These are phyloP conservation scores for Murina feae DNA, from an alignment of 2,113 vertebrate genomes.

Conservation along the genomic window DNA sequence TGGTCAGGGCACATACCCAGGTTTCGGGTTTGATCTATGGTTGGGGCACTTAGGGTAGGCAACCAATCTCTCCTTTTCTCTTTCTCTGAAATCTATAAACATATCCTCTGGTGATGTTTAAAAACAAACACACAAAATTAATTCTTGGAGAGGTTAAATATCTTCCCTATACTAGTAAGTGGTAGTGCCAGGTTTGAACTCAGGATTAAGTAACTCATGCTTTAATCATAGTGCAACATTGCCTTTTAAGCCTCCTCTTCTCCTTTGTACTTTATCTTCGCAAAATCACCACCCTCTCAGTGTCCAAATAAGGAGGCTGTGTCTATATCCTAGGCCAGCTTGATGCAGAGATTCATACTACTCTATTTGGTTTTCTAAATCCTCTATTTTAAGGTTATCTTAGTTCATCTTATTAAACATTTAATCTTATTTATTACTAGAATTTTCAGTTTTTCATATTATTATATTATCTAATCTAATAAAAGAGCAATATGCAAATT, in stretches of 20 bases:
- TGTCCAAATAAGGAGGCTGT: neutral
- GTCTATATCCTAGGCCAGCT: neutral
- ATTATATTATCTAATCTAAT: neutral
- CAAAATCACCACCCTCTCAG: neutral
- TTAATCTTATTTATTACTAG: neutral
- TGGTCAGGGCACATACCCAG: too few species aligned
- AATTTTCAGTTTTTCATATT: neutral
- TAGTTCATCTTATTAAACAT: neutral
- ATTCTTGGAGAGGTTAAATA: slow-evolving; percentile 6
- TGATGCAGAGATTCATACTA: neutral
- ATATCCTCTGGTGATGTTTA: too few species aligned
- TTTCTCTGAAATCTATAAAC: too few species aligned
- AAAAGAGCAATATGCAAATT: too few species aligned
- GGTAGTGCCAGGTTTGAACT: neutral
- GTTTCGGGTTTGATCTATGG: too few species aligned
- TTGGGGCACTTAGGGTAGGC: too few species aligned
- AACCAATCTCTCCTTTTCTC: too few species aligned
- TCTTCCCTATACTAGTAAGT: neutral
- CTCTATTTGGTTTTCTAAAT: slow-evolving; percentile 5
- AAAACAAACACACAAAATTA: neutral
- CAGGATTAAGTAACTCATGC: neutral
- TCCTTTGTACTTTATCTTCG: neutral
- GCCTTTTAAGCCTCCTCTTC: neutral
- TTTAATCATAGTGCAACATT: neutral
- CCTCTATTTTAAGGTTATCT: neutral